A percentile compares a stretch with the other conserved stretches of the same genome.
phyloP scores from a whole-genome alignment of 2,797 vertebrate species.

The Malacoraja senta region DNA sequence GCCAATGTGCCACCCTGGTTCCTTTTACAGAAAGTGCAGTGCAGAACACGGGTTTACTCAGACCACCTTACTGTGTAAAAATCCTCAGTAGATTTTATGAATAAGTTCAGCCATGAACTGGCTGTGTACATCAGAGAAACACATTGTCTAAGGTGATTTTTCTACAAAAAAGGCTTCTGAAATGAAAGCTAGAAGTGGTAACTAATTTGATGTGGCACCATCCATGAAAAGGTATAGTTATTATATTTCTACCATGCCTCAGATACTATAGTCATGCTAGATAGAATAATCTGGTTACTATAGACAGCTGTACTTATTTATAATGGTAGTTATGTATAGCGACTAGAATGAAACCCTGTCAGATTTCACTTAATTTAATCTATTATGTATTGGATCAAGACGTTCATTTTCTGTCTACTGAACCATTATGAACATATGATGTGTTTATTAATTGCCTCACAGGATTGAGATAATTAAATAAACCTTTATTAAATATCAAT shows the following conservation, averaged over 20 bases:
- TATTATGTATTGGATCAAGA: conserved; percentile 20
- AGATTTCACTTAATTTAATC: conserved; percentile 26
- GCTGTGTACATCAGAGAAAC: background rate
- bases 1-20: too few relatives aligned
- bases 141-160: background rate
- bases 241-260: background rate
- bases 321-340: background rate
- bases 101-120: background rate
- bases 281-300: conserved; percentile 24
- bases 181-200: background rate
- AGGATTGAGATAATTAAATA: conserved; percentile 4
- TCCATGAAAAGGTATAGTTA: background rate
- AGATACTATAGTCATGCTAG: background rate
- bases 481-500: background rate
- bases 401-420: background rate
- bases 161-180: background rate
- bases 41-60: background rate
- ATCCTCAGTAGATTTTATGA: background rate
- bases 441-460: conserved; percentile 9
- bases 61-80: background rate
- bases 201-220: background rate
- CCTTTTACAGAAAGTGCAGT: background rate
- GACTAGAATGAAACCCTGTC: background rate
- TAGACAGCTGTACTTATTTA: conserved; percentile 28
- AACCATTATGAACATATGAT: background rate